These are phyloP conservation scores for Coelinius sp. DNA, from an alignment of 2,888 invertebrate species.

Conservation along the genomic window DNA sequence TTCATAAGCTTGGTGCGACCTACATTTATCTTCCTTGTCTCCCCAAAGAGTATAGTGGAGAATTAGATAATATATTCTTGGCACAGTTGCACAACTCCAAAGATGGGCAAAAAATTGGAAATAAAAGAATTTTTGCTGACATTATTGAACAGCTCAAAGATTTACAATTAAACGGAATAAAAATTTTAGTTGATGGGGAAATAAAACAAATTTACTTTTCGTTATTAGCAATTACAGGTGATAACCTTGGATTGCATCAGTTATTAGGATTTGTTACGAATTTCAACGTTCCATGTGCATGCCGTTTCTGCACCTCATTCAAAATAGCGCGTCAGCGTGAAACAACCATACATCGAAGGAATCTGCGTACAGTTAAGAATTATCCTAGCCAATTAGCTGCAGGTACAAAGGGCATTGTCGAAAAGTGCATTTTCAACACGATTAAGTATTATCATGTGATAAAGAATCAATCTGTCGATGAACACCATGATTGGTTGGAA, in stretches of 20 bases:
- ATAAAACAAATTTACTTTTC: not conserved
- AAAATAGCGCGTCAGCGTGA: not conserved
- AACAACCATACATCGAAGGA: not conserved
- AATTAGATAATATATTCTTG: not conserved
- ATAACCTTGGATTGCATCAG: not conserved
- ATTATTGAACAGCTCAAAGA: not conserved
- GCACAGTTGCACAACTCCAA: not conserved
- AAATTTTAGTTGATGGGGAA: not conserved
- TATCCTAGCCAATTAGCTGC: not conserved
- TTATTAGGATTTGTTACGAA: not conserved
- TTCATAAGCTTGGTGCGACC: too few relatives aligned
- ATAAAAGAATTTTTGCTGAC: not conserved
- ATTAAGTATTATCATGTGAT: not conserved
- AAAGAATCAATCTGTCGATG: not conserved
- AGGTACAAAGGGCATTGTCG: not conserved
- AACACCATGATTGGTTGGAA: not conserved
- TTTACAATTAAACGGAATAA: not conserved
- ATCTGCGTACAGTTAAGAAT: not conserved
- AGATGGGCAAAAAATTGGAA: not conserved
- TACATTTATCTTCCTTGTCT: too few relatives aligned
- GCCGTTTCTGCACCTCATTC: not conserved
- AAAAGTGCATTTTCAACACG: not conserved
- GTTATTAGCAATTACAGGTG: not conserved
- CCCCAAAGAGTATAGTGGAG: not conserved
- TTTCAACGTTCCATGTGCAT: not conserved